Evolutionary conservation across 2,113 vertebrate genomes (phyloP), one percentile per base, ranked within the genome.

Genomic region (Aegithalos caudatus): DNA sequence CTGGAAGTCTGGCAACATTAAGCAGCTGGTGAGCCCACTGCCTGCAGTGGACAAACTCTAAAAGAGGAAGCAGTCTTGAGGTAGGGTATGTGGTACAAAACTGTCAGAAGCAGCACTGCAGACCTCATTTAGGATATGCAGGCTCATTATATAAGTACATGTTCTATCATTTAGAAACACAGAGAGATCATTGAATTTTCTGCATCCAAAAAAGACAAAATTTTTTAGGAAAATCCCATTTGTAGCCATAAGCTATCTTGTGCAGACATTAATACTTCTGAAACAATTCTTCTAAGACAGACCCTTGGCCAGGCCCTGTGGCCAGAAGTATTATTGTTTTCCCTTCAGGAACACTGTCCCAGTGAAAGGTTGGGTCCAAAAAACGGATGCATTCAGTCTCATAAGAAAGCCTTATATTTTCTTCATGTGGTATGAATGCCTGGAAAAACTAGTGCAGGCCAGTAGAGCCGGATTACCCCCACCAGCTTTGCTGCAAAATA

Each of bases 1-100:
- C 15, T 42, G 29, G 14, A 50, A 22, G 24, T 62, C 51, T 81
- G 38, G 27, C 44, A 64, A 33, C 29, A 28, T 7, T 18, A 62
- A 48, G 44, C 29, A 84, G 10, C 21, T 65, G 48, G 31, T 81
- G 42, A 78, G 11, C 28, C 23, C 40, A 11, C 45, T 56, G 50
- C 2, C 45, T 73, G 70, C 66, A 37, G 11, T 3, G 14, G n/a
- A 38, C 0, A 0, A 81, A n/a, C 13, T 62, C 45, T 37, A 14
- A 73, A 83, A n/a, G 9, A 21, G 22, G 20, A 91, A n/a, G 25
- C 13, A 38, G 20, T 14, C 18, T 79, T 62, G 51, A 40, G 38
- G 21, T 3, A 35, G 35, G 17, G 7, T 31, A 8, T 1, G 1
- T 48, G 42, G 8, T 0, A 5, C 11, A 40, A 65, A 62, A 45